Evolutionary conservation across 2,797 vertebrate species (phyloP), one percentile per base, ranked within the genome.

Genomic region (Typhlichthys subterraneus): DNA sequence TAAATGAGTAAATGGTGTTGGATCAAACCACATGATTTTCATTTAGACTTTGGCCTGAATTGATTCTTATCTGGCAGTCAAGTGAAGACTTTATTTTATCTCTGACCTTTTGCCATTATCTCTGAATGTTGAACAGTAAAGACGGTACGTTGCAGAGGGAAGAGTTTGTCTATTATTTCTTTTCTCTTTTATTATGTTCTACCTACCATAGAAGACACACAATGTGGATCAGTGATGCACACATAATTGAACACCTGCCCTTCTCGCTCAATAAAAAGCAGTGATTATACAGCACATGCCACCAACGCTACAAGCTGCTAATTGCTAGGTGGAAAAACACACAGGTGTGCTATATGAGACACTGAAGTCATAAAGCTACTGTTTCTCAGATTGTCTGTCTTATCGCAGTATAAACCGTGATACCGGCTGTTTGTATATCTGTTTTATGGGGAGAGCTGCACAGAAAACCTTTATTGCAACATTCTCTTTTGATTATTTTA

Each of bases 201-300:
- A 38, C 5, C 33, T 38, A 38, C 7, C 6, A 7, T 19, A 15
- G 7, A 19, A 52, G 11, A 15, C 17, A 8, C 50, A 52, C 15
- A 15, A 52, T 49, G 47, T 10, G 17, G 19, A 19, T 52, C 14
- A 45, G 47, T 6, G 70, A 63, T 55, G 67, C 12, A 64, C 45
- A 70, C n/a, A 48, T 77, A 83, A 86, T 77, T 29, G 77, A 79
- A 69, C 87, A 87, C 62, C 80, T 87, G 87, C 54, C 69, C 1
- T 6, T 68, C 53, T 66, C 50, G 31, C 6, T 45, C 29, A 59
- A 52, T 64, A 66, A 57, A 68, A n/a, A 64, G 64, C 62, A 57
- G 10, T 4, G 29, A 23, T 58, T 1, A 14, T n/a, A 47, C 14
- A 10, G 65, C 69, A 46, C 33, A 12, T 23, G 77, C 63, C 50